Percentiles rank a stretch among this genome's conserved stretches.
Conservation (phyloP, 2,797 vertebrate genomes). For the Spinibarbus caldwelli region DNA sequence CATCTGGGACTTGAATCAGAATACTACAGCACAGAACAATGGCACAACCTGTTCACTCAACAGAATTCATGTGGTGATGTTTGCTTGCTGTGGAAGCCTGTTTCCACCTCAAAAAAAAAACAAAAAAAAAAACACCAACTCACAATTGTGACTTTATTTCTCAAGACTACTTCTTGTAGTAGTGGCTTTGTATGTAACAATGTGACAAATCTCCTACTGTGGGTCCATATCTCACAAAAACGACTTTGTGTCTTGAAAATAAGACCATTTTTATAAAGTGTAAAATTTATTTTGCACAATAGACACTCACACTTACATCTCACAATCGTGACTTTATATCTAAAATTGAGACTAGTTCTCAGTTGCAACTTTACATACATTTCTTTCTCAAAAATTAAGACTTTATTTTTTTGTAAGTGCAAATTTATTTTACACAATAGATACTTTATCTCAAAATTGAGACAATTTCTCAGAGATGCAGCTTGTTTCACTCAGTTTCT, state of each 20-base stretch:
- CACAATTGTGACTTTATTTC: not conserved
- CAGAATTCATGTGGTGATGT: conserved; percentile 8
- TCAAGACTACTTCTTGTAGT: not conserved
- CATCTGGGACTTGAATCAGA: conserved; percentile 54
- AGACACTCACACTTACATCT: not conserved
- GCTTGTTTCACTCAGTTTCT: not conserved
- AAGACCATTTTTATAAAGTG: not conserved
- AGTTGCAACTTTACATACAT: not conserved
- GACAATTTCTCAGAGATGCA: not conserved
- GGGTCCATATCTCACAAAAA: not conserved
- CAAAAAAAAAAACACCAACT: not conserved
- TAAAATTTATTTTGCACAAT: not conserved
- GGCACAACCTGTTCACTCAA: conserved; percentile 54
- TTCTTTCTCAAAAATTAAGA: not conserved
- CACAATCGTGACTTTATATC: not conserved
- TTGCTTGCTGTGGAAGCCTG: conserved; percentile 18
- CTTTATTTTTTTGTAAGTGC: not conserved
- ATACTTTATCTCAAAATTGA: not conserved
- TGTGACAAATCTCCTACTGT: not conserved
- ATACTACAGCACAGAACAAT: conserved; percentile 56
- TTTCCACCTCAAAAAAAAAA: not conserved
- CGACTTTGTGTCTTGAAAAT: not conserved
- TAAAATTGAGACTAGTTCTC: not conserved
- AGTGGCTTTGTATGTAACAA: not conserved
- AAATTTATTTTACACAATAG: not conserved